Evolutionary conservation across 2,797 vertebrate species (phyloP).

Genomic region (Hydrophis major): DNA sequence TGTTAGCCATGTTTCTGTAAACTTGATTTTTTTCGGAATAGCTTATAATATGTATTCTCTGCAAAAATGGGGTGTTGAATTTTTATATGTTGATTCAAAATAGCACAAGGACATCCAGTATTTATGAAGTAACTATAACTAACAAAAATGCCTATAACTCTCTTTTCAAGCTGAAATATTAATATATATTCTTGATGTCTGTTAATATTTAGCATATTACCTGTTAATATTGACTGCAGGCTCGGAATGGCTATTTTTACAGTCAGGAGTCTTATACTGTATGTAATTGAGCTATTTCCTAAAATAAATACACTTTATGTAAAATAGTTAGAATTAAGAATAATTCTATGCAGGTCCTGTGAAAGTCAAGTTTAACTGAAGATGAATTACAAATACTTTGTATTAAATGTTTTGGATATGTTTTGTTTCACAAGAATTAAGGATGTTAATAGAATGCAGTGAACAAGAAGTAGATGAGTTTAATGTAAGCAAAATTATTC

Average conservation of each 20-base stretch:
- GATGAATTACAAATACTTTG: slow-evolving; percentile 20
- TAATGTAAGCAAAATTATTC: slow-evolving; percentile 3
- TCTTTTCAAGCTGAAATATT: neutral
- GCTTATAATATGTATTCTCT: neutral
- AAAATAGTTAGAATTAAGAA: slow-evolving; percentile 9
- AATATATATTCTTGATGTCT: neutral
- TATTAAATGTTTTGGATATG: slow-evolving; percentile 1
- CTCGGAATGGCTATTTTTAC: neutral
- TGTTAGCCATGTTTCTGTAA: neutral
- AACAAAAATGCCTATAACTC: neutral
- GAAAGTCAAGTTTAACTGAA: slow-evolving; percentile 26
- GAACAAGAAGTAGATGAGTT: neutral
- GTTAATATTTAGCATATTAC: neutral
- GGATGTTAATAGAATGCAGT: neutral
- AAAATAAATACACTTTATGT: slow-evolving; percentile 21
- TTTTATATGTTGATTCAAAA: neutral
- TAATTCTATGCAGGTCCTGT: neutral
- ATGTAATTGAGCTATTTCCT: neutral
- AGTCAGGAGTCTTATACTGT: neutral
- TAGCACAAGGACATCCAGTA: neutral
- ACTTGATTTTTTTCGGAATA: neutral
- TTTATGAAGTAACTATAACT: neutral
- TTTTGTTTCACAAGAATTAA: slow-evolving; percentile 5
- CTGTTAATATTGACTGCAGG: neutral
- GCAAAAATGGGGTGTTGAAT: neutral